Conservation (phyloP, 2,113 vertebrate species). For the Platysteira castanea region DNA sequence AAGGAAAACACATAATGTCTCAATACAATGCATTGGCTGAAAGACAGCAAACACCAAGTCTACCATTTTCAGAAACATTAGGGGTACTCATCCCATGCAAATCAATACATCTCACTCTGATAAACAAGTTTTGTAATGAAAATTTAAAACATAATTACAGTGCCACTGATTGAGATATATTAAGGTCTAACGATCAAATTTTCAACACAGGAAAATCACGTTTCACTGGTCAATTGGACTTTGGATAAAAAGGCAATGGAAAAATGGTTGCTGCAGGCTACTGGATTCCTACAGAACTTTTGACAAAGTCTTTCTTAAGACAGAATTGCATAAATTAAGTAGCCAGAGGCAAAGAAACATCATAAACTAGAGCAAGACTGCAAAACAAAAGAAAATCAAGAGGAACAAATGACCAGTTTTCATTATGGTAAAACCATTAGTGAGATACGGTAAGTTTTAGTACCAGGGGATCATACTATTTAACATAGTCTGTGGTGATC, state of each 20-base stretch:
- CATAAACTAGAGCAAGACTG: not conserved
- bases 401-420: not conserved
- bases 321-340: not conserved
- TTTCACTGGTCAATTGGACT: not conserved
- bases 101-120: constrained; percentile 12
- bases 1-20: not conserved
- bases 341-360: not conserved
- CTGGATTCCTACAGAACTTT: not conserved
- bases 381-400: not conserved
- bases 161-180: not conserved
- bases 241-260: not conserved
- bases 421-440: not conserved
- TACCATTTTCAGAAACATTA: not conserved
- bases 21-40: not conserved
- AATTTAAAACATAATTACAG: constrained; percentile 27
- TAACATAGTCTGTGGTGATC: not conserved
- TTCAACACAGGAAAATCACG: not conserved
- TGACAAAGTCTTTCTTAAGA: not conserved
- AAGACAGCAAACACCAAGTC: not conserved
- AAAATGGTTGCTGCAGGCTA: not conserved
- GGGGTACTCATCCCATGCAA: not conserved
- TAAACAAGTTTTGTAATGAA: constrained; percentile 9
- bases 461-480: not conserved
- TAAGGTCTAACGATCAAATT: not conserved
- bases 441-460: not conserved